Evolutionary conservation across 1,140 invertebrate species (phyloP), one percentile per base, ranked within the genome.

Genomic region (Apis dorsata): DNA sequence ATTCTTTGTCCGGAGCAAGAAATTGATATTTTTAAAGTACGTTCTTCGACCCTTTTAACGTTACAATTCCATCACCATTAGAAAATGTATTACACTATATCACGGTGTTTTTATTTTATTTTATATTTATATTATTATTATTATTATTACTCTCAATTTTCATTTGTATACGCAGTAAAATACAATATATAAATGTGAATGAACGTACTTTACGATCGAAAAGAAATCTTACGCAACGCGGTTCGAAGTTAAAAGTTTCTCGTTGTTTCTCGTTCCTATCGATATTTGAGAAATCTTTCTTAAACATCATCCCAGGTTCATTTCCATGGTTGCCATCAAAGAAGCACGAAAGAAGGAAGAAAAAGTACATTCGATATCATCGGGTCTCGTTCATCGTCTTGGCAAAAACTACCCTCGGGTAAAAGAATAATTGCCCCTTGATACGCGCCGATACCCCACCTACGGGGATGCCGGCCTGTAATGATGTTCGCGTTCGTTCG

Each of bases 381-480:
- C 34, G 70, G 28, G 11, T 17, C 72, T 15, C 11, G n/a, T 51
- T 49, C 60, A 12, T 69, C 63, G 63, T 53, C 63, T 60, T 69
- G 24, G 71, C 17, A 80, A 71, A 69, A 83, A 78, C 44, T 78
- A 86, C 83, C 89, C 89, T 85, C 83, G 79, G 90, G 89, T 85
- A 81, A 82, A 89, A 82, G 84, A 90, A 85, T 90, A 90, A 90
- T 90, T 90, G 89, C 89, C 81, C 81, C 85, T 90, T 84, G 85
- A 89, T 88, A 90, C 89, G 88, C 78, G 86, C 88, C 89, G 88
- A 92, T 92, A 91, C 86, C 83, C 88, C 83, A 90, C 89, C 90
- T 84, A 73, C 77, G 82, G 90, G 87, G 87, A 87, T 86, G 85
- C 79, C 89, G 72, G 65, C 68, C 81, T 77, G 87, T 88, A 89